Evolutionary conservation across 2,888 invertebrate genomes (phyloP).

Genomic region (Meteorus cinctellus): DNA sequence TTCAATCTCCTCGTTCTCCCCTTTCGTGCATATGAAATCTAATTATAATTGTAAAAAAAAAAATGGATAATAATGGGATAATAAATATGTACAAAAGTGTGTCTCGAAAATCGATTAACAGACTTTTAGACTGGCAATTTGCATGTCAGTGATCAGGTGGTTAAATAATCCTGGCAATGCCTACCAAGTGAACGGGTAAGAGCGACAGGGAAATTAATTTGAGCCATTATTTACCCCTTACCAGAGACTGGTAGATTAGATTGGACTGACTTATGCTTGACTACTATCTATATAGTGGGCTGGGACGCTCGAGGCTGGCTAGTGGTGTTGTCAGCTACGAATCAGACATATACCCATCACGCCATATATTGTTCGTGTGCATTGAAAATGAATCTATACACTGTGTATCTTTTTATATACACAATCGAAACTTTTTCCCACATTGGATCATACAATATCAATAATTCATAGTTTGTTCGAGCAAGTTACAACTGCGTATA

Average conservation of each 20-base stretch:
- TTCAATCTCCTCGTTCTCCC: too few species aligned
- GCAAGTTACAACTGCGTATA: not conserved
- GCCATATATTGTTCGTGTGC: not conserved
- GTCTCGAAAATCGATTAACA: conserved; percentile 31
- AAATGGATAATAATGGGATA: not conserved
- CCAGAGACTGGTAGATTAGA: conserved; percentile 34
- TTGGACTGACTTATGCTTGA: conserved; percentile 39
- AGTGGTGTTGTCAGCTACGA: conserved; percentile 38
- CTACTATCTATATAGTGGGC: conserved; percentile 37
- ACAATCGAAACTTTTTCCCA: not conserved
- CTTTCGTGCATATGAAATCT: not conserved
- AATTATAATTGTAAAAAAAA: not conserved
- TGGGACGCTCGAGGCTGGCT: not conserved
- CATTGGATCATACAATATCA: not conserved
- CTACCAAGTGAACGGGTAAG: conserved; percentile 26
- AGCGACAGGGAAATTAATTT: conserved; percentile 45
- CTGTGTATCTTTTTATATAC: not conserved
- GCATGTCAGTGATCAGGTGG: conserved; percentile 34
- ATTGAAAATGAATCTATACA: conserved; percentile 11
- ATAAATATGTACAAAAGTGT: not conserved
- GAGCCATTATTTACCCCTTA: conserved; percentile 39
- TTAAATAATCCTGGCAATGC: conserved; percentile 27
- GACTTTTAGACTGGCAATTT: conserved; percentile 18
- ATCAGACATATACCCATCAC: conserved; percentile 26
- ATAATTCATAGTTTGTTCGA: not conserved